Base-by-base conservation (phyloP, 1,140 invertebrate genomes). In the Frieseomelitta varia region DNA sequence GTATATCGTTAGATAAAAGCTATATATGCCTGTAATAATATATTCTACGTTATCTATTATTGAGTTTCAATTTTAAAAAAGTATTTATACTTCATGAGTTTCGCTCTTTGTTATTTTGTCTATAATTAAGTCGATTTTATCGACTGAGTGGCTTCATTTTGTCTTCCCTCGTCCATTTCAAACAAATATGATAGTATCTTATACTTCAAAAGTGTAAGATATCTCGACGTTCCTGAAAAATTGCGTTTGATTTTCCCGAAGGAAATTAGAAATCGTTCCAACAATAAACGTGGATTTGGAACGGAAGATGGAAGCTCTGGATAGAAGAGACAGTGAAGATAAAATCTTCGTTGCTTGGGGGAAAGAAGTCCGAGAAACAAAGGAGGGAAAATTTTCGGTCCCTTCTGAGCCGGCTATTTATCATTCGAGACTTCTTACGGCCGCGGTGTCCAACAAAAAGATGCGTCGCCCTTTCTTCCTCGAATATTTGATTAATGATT, bases 401-500 rank as follows among this genome's bases (percentile, higher is more conserved):
- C 47, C 69, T 19, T 19, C 47, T 27, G 47, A 51, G 24, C 69
- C 47, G 69, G 15, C 51, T 72, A 72, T 72, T 72, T 72, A 72
- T 72, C 69, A 72, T 72, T 51, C 69, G 27, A 51, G n/a, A 72
- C n/a, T 53, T 51, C 69, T 72, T 51, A 53, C 47, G 47, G 47
- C 8, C 8, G 4, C 69, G 27, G 15, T 14, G 69, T n/a, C 47
- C 19, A 51, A 72, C n/a, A 72, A 72, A 72, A 72, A 72, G 24
- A 51, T 19, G 47, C 47, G 47, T 72, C 69, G 39, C 15, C 47
- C 15, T 51, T 72, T 27, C 47, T 27, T 72, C 47, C 69, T 1
- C 15, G 47, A 72, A 47, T 47, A 72, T 72, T 72, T 72, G 69
- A 72, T 72, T 72, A 72, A 72, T 72, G 69, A 72, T 51, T 72